phyloP scores from a whole-genome alignment of 2,888 invertebrate species.

The Cistogaster globosa region DNA sequence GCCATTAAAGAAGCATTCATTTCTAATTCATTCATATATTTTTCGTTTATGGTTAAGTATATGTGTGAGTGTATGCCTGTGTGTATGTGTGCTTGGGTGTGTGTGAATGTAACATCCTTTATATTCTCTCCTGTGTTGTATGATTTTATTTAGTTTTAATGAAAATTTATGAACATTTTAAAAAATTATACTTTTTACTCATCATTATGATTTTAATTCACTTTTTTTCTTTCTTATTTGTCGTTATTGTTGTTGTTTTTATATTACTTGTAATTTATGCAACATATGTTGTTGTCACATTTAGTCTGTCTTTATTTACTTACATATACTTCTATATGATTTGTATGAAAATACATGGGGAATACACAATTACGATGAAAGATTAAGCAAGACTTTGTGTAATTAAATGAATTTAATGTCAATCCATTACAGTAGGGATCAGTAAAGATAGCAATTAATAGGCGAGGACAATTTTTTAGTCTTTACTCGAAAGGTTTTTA shows the following conservation, averaged over 20 bases:
- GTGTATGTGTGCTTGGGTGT: constrained; percentile 15
- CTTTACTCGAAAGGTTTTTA: too few relatives aligned
- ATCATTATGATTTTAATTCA: constrained; percentile 68
- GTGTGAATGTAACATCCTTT: constrained; percentile 29
- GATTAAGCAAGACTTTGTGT: constrained; percentile 4
- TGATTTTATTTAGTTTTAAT: constrained; percentile 66
- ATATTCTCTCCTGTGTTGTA: background rate
- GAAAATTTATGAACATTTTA: constrained; percentile 72
- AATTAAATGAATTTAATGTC: background rate
- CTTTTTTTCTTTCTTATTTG: constrained; percentile 20
- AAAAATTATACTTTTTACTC: constrained; percentile 62
- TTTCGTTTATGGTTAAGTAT: background rate
- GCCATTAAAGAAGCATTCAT: constrained; percentile 38
- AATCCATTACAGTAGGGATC: background rate
- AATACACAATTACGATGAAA: background rate
- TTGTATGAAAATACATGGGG: background rate
- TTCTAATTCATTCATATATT: constrained; percentile 26
- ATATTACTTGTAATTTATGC: constrained; percentile 52
- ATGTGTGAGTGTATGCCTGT: too few relatives aligned
- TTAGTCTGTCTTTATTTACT: constrained; percentile 43
- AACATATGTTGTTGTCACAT: constrained; percentile 67
- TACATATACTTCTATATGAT: background rate
- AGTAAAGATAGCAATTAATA: too few relatives aligned
- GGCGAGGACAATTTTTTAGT: too few relatives aligned
- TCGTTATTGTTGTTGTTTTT: constrained; percentile 25